A percentile compares a stretch with the other conserved stretches of the same genome.
These are phyloP conservation scores for Limonius californicus DNA, from an alignment of 1,140 invertebrate genomes.

Conservation along the genomic window DNA sequence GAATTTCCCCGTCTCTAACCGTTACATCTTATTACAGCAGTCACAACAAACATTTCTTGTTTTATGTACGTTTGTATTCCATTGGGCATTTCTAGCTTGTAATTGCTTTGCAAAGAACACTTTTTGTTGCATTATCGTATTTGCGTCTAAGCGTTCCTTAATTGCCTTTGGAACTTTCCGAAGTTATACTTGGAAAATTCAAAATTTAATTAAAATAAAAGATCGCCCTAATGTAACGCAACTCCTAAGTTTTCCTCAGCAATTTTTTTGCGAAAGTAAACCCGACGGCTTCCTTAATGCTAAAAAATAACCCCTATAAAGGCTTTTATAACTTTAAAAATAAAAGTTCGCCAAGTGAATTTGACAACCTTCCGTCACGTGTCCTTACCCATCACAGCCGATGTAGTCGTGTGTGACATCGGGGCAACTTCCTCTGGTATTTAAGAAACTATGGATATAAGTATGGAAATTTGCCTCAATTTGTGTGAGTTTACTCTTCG, in stretches of 20 bases:
- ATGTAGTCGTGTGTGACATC: neutral
- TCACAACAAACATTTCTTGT: no score
- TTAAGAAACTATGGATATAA: no score
- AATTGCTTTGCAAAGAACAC: neutral
- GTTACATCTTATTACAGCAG: no score
- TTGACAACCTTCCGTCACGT: neutral
- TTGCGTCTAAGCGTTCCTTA: neutral
- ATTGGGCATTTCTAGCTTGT: neutral
- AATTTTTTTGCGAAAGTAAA: neutral
- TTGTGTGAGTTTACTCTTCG: no score
- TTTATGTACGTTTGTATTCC: neutral
- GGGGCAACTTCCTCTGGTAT: no score
- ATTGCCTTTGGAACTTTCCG: neutral
- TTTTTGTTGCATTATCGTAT: neutral
- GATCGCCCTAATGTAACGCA: neutral
- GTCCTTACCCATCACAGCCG: neutral
- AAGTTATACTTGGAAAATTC: neutral
- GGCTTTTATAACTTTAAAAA: neutral
- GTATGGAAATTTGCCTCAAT: no score
- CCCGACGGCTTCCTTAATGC: neutral
- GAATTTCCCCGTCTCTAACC: no score
- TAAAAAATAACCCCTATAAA: neutral
- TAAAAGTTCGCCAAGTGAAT: neutral
- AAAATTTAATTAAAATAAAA: constrained; percentile 1
- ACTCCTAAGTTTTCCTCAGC: neutral